phyloP scores from a whole-genome alignment of 2,797 vertebrate species.

The Eidolon dupreanum region DNA sequence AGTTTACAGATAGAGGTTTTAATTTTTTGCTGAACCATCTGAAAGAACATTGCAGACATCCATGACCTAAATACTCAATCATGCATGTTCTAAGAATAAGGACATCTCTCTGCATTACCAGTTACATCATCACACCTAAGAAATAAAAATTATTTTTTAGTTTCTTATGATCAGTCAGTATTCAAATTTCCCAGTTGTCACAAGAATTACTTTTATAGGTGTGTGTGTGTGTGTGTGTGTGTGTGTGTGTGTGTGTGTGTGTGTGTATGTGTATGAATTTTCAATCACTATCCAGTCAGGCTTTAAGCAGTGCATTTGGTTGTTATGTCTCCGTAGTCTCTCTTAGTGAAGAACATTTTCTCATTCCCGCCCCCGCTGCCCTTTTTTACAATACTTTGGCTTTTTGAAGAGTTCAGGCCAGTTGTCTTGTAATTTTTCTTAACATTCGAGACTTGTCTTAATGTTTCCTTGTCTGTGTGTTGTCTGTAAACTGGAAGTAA shows the following conservation, averaged over 20 bases:
- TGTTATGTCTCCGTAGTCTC: not conserved
- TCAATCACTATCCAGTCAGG: not conserved
- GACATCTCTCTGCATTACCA: not conserved
- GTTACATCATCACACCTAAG: not conserved
- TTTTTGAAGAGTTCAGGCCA: not conserved
- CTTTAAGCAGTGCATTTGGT: rapidly evolving
- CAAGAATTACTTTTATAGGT: not conserved
- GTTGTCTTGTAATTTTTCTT: not conserved
- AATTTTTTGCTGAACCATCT: not conserved
- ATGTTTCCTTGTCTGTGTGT: not conserved
- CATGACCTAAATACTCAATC: not conserved
- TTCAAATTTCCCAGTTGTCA: not conserved
- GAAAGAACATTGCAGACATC: not conserved
- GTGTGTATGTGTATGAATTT: not conserved
- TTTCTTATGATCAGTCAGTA: rapidly evolving
- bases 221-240: not conserved
- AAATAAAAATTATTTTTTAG: not conserved
- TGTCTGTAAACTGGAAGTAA: not conserved
- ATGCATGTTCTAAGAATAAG: not conserved
- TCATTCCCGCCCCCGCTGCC: not conserved
- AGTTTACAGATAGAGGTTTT: not conserved
- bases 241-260: not conserved
- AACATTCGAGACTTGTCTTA: not conserved
- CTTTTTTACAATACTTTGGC: not conserved
- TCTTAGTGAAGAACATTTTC: not conserved